phyloP scores from a whole-genome alignment of 2,113 vertebrate genomes.

The Todiramphus chloris region DNA sequence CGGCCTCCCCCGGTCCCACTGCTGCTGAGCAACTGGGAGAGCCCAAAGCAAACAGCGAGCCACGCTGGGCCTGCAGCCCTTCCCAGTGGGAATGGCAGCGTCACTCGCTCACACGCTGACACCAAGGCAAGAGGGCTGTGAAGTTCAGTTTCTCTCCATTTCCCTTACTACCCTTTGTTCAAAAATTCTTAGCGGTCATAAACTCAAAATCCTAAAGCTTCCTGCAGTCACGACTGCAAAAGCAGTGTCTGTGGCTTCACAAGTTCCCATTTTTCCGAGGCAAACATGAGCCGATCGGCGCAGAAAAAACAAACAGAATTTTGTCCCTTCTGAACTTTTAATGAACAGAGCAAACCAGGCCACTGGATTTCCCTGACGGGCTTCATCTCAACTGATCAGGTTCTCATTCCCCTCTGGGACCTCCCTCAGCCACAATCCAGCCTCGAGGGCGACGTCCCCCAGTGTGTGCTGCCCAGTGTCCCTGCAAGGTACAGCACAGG shows the following conservation, averaged over 20 bases:
- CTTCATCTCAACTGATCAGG: neutral
- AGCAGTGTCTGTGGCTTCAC: neutral
- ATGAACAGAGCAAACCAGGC: neutral
- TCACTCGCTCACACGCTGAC: neutral
- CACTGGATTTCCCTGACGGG: neutral
- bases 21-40: neutral
- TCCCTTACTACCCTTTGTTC: neutral
- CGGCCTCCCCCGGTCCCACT: rapidly evolving
- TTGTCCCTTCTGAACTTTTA: neutral
- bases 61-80: neutral
- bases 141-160: rapidly evolving
- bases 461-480: neutral
- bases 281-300: neutral
- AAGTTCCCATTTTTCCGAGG: neutral
- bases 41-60: neutral
- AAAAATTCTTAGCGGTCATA: neutral
- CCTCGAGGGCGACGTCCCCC: rapidly evolving
- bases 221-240: neutral
- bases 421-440: neutral
- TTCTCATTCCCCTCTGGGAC: neutral
- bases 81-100: neutral
- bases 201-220: neutral
- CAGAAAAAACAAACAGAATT: neutral
- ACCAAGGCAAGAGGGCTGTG: neutral
- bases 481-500: neutral